These are phyloP conservation scores for Sterrhoptilus dennistouni DNA, from an alignment of 2,113 vertebrate genomes.

Conservation along the genomic window DNA sequence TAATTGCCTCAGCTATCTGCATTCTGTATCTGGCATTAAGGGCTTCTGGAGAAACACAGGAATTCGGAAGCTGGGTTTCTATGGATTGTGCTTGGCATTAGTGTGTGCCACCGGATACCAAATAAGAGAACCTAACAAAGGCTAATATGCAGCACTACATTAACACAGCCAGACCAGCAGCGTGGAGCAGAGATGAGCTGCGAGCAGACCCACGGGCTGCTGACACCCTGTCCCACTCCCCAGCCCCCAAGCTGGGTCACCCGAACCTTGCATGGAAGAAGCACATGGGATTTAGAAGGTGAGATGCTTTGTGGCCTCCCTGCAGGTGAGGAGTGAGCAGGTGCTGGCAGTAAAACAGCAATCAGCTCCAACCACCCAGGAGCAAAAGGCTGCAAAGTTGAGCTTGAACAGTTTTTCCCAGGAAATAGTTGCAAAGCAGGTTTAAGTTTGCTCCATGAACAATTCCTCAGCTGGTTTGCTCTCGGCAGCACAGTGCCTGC, in stretches of 20 bases:
- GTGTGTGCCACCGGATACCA: neutral
- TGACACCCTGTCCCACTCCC: neutral
- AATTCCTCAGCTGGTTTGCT: neutral
- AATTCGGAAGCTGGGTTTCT: neutral
- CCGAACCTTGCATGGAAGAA: neutral
- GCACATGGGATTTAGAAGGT: neutral
- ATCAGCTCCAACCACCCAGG: neutral
- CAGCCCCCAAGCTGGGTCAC: neutral
- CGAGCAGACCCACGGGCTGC: neutral
- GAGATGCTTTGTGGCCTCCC: neutral
- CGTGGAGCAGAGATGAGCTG: neutral
- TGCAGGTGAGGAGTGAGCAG: neutral
- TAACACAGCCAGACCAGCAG: neutral
- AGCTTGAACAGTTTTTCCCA: neutral
- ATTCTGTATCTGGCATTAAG: slow-evolving; percentile 8
- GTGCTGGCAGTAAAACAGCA: neutral
- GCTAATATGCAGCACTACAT: neutral
- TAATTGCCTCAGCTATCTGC: slow-evolving; percentile 44
- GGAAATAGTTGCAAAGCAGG: neutral
- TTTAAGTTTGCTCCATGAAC: slow-evolving; percentile 11
- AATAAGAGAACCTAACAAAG: slow-evolving; percentile 19
- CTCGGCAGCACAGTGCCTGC: neutral
- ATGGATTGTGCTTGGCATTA: neutral
- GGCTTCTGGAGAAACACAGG: neutral
- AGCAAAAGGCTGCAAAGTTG: neutral